Base-by-base conservation (phyloP, 2,888 invertebrate species). In the Crocallis elinguaria region DNA sequence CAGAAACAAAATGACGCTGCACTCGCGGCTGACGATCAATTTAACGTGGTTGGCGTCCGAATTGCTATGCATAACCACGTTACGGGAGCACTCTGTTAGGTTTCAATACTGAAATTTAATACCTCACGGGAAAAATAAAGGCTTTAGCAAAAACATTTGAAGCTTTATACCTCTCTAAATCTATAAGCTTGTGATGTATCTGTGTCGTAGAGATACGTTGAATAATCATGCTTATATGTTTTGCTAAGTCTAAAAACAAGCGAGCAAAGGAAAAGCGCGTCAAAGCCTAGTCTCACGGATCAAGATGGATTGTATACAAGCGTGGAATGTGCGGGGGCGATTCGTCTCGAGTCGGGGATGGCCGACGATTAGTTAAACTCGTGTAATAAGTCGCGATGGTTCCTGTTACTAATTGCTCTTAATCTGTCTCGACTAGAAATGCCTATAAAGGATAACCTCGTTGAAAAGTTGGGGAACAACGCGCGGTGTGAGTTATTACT, bases 241-340 rank as follows among this genome's bases (percentile, higher is more conserved):
- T 43, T 27, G 49, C 41, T 52, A 62, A 60, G 37, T 60, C 73
- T 71, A 66, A 71, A 63, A 60, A 66, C 66, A 67, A 72, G n/a
- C n/a, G n/a, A 69, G 61, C 69, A 66, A 71, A 72, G 58, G 68
- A 70, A 71, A 74, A 67, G 63, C 62, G 60, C 51, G 51, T 45
- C 54, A 57, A 65, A 58, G 67, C 62, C 66, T 58, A 66, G 61
- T 71, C 74, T 54, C 72, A 77, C 78, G 70, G 65, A 64, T 60
- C 50, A 73, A 74, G 74, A 78, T 66, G 63, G 67, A 72, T 72
- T 67, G 75, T 77, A 78, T 82, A 81, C 75, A 77, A 73, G 66
- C 48, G 64, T 50, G 71, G 76, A 83, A 81, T 79, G 77, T 76
- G 77, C 74, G 79, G 76, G 71, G 82, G 79, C 76, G 77, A 76